phyloP scores from a whole-genome alignment of 2,888 invertebrate species.

The Aleiodes alternator region DNA sequence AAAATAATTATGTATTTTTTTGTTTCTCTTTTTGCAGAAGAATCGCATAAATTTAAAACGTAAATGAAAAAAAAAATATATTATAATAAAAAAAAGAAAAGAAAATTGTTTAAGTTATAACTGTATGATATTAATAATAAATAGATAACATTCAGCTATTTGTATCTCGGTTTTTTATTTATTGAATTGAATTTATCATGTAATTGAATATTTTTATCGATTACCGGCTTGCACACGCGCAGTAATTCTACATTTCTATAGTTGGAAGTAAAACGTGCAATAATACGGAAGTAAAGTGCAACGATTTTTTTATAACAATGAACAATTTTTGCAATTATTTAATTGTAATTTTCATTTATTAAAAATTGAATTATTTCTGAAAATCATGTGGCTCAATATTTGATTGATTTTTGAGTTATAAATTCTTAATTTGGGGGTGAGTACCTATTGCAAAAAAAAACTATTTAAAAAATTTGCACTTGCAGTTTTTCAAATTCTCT shows the following conservation, averaged over 20 bases:
- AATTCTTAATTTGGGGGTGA: too few species aligned
- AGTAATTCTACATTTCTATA: not conserved
- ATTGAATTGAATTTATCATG: not conserved
- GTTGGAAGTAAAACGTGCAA: not conserved
- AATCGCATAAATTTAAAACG: slow-evolving; percentile 44
- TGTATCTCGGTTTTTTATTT: slow-evolving; percentile 24
- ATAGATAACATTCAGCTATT: slow-evolving; percentile 59
- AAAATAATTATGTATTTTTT: slow-evolving; percentile 36
- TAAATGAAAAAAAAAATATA: slow-evolving; percentile 43
- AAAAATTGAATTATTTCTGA: too few species aligned
- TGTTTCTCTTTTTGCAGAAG: slow-evolving; percentile 29
- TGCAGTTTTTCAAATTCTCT: too few species aligned
- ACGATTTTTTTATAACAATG: too few species aligned
- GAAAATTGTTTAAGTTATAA: slow-evolving; percentile 65
- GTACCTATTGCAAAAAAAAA: too few species aligned
- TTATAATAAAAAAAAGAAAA: slow-evolving; percentile 32
- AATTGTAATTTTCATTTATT: too few species aligned
- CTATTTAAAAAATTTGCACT: too few species aligned
- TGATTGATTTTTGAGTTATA: too few species aligned
- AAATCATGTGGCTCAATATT: too few species aligned
- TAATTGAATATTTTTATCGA: not conserved
- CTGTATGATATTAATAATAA: slow-evolving; percentile 65
- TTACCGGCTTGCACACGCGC: slow-evolving; percentile 10
- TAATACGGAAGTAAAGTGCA: too few species aligned
- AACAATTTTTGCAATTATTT: too few species aligned